Percentiles rank a stretch among this genome's conserved stretches.
phyloP scores from a whole-genome alignment of 2,797 vertebrate genomes.

The Hyperoplus immaculatus region DNA sequence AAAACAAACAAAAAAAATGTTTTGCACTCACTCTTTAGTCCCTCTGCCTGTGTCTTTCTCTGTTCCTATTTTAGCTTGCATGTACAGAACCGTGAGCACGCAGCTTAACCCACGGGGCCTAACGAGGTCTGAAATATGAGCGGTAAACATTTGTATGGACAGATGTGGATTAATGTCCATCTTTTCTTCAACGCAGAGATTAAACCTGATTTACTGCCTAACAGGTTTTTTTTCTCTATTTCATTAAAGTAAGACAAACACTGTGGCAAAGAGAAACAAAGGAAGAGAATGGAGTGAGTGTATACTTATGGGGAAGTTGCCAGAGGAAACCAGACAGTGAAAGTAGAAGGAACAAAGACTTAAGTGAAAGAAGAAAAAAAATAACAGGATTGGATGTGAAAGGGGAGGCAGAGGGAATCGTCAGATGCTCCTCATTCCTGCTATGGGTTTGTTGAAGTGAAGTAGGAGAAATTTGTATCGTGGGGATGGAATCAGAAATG shows the following conservation, averaged over 20 bases:
- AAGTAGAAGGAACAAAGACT: slow-evolving; percentile 72
- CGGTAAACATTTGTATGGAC: slow-evolving; percentile 86
- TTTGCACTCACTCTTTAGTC: slow-evolving; percentile 11
- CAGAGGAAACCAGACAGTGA: slow-evolving; percentile 72
- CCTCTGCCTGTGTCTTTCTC: slow-evolving; percentile 19
- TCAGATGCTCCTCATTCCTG: slow-evolving; percentile 78
- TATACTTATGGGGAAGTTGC: slow-evolving; percentile 69
- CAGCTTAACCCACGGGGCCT: slow-evolving; percentile 63
- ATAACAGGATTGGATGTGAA: slow-evolving; percentile 59
- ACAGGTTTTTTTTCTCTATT: slow-evolving; percentile 79
- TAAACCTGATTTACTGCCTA: slow-evolving; percentile 85
- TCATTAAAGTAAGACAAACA: slow-evolving; percentile 76
- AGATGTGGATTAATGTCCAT: slow-evolving; percentile 90
- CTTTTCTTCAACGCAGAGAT: slow-evolving; percentile 87
- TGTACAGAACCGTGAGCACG: slow-evolving; percentile 46
- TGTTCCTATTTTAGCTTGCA: slow-evolving; percentile 29
- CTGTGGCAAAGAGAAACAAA: slow-evolving; percentile 62
- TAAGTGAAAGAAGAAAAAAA: slow-evolving; percentile 39
- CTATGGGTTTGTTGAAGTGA: slow-evolving; percentile 72
- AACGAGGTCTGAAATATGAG: slow-evolving; percentile 83
- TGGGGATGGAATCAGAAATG: slow-evolving; percentile 77
- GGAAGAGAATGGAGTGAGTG: slow-evolving; percentile 49
- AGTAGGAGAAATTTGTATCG: slow-evolving; percentile 78
- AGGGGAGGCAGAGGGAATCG: slow-evolving; percentile 68
- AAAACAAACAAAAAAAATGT: slow-evolving; percentile 24